A percentile compares a stretch with the other conserved stretches of the same genome.
These are phyloP conservation scores for Taphrorychus bicolor DNA, from an alignment of 2,888 invertebrate genomes.

Conservation along the genomic window DNA sequence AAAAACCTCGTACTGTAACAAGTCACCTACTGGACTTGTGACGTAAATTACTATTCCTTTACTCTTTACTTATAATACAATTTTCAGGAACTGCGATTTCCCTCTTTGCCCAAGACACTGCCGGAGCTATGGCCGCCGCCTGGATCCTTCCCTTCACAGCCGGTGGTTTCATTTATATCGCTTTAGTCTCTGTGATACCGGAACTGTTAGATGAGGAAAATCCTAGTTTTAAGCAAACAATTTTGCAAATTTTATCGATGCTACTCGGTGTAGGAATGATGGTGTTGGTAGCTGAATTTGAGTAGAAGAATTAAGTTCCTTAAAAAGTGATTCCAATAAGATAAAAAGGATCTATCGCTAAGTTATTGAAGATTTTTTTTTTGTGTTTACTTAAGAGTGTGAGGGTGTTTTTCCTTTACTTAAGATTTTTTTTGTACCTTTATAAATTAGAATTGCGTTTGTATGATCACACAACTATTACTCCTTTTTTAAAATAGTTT, in stretches of 20 bases:
- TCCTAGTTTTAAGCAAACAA: constrained; percentile 81
- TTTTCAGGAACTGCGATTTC: constrained; percentile 90
- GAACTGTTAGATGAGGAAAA: constrained; percentile 89
- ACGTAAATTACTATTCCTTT: no score
- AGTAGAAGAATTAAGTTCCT: constrained; percentile 61
- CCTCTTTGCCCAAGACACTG: constrained; percentile 78
- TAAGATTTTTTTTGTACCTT: no score
- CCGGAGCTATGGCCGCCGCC: constrained; percentile 73
- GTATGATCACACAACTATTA: no score
- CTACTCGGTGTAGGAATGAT: constrained; percentile 93
- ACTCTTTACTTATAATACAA: no score
- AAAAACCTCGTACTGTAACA: no score
- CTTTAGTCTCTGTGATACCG: constrained; percentile 98
- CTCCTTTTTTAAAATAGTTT: no score
- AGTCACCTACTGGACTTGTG: no score
- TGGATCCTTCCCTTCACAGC: constrained; percentile 98
- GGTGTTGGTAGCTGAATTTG: constrained; percentile 88
- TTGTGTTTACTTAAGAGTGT: background rate
- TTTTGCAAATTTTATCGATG: constrained; percentile 89
- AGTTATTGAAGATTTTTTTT: no score
- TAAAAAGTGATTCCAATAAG: background rate
- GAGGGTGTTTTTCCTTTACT: no score
- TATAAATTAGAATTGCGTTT: no score
- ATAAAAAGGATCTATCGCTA: no score
- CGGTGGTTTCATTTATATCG: constrained; percentile 99